phyloP scores from a whole-genome alignment of 1,140 invertebrate species.

The Polyergus mexicanus region DNA sequence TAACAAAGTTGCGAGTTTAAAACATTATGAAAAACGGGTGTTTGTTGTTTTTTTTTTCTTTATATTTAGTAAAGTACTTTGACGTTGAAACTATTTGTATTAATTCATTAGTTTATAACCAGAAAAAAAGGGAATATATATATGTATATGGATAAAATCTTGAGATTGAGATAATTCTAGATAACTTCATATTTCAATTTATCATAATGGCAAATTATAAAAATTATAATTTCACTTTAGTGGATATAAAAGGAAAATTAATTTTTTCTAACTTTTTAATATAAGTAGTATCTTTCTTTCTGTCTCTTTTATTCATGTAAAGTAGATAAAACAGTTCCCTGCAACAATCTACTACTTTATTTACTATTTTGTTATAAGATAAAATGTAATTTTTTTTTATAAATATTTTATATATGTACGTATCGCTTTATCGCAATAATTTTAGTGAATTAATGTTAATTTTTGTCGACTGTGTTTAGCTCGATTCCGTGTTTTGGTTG shows the following conservation, averaged over 20 bases:
- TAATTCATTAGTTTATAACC: background rate
- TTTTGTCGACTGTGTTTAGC: background rate
- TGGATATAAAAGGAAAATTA: background rate
- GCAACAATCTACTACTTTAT: background rate
- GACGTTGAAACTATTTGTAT: background rate
- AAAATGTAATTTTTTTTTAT: background rate
- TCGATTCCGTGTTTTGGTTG: background rate
- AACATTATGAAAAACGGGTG: background rate
- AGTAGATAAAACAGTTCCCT: slow-evolving; percentile 46
- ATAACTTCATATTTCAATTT: background rate
- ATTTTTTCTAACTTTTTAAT: slow-evolving; percentile 23
- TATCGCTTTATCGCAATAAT: background rate
- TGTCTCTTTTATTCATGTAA: background rate
- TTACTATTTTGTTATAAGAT: background rate
- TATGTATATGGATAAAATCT: background rate
- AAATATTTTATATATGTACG: background rate
- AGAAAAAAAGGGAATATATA: background rate
- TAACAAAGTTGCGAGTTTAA: background rate
- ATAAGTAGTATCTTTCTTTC: background rate
- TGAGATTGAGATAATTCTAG: background rate
- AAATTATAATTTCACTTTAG: background rate
- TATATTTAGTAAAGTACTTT: background rate
- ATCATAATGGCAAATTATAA: background rate
- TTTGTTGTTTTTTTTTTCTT: background rate
- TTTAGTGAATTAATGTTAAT: slow-evolving; percentile 8